A percentile compares a stretch with the other conserved stretches of the same genome.
These are phyloP conservation scores for Malacoraja senta DNA, from an alignment of 2,797 vertebrate species.

Conservation along the genomic window DNA sequence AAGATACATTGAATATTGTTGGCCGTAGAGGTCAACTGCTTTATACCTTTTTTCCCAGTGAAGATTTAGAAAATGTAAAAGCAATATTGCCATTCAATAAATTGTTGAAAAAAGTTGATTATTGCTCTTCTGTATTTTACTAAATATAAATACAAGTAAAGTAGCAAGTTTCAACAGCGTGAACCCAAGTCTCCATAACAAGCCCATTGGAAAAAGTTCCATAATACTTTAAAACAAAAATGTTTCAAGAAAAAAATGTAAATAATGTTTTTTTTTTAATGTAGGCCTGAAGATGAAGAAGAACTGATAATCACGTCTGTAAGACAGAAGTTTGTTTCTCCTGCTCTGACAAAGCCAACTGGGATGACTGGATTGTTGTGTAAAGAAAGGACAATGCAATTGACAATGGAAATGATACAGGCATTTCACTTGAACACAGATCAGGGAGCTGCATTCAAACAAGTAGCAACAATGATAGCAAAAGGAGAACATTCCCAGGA, in stretches of 20 bases:
- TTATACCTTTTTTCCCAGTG: not conserved
- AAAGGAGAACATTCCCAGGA: not conserved
- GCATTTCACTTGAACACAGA: slow-evolving; percentile 55
- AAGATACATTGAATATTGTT: too few species aligned
- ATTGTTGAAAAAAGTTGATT: not conserved
- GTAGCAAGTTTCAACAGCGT: not conserved
- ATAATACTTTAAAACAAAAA: not conserved
- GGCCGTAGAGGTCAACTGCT: not conserved
- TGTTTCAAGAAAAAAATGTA: too few species aligned
- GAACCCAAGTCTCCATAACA: too few species aligned
- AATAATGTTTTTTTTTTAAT: not conserved
- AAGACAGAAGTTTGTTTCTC: slow-evolving; percentile 56
- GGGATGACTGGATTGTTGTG: slow-evolving; percentile 42
- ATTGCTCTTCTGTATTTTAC: not conserved
- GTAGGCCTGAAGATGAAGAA: not conserved
- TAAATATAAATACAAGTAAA: not conserved
- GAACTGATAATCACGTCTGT: slow-evolving; percentile 35
- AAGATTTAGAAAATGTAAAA: not conserved
- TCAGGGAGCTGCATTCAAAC: slow-evolving; percentile 54
- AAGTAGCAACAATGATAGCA: slow-evolving; percentile 59
- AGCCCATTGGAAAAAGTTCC: not conserved
- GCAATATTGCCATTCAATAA: not conserved
- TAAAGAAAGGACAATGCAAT: slow-evolving; percentile 43
- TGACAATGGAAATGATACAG: slow-evolving; percentile 52
- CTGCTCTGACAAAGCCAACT: slow-evolving; percentile 43